A percentile compares a stretch with the other conserved stretches of the same genome.
These are phyloP conservation scores for Craseonycteris thonglongyai DNA, from an alignment of 2,113 vertebrate species.

Conservation along the genomic window DNA sequence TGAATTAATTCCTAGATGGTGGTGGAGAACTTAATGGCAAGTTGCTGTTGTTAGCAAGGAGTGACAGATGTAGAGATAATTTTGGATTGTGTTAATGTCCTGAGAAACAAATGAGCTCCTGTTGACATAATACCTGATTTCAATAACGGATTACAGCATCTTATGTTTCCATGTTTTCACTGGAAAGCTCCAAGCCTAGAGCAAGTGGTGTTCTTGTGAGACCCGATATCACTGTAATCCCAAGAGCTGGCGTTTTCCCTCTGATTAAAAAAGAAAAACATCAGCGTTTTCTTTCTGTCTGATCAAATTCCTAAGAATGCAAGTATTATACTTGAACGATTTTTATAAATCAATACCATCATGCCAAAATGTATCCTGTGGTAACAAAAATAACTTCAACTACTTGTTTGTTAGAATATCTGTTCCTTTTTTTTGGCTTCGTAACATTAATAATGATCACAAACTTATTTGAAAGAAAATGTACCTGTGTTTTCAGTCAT, in stretches of 20 bases:
- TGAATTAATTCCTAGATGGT: constrained; percentile 16
- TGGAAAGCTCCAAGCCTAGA: constrained; percentile 38
- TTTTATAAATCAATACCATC: constrained; percentile 7
- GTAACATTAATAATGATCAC: constrained; percentile 26
- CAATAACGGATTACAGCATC: constrained; percentile 35
- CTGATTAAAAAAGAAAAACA: constrained; percentile 18
- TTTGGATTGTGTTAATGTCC: constrained; percentile 54
- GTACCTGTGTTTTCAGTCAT: not conserved
- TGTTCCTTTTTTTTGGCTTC: not conserved
- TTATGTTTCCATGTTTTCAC: constrained; percentile 40
- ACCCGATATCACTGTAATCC: not conserved
- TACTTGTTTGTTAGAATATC: not conserved
- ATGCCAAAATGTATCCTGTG: constrained; percentile 13
- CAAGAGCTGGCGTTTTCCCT: not conserved
- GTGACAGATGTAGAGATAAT: constrained; percentile 43
- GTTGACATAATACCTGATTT: constrained; percentile 56
- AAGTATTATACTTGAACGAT: constrained; percentile 53
- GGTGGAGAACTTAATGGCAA: not conserved
- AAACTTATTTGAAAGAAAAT: constrained; percentile 20
- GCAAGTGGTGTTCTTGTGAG: constrained; percentile 2
- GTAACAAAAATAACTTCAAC: constrained; percentile 43
- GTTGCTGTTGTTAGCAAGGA: constrained; percentile 47
- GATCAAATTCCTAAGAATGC: constrained; percentile 56
- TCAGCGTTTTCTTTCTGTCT: constrained; percentile 4
- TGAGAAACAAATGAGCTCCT: constrained; percentile 44